Conservation (phyloP, 2,113 vertebrate genomes). For the Aegotheles bennettii region DNA sequence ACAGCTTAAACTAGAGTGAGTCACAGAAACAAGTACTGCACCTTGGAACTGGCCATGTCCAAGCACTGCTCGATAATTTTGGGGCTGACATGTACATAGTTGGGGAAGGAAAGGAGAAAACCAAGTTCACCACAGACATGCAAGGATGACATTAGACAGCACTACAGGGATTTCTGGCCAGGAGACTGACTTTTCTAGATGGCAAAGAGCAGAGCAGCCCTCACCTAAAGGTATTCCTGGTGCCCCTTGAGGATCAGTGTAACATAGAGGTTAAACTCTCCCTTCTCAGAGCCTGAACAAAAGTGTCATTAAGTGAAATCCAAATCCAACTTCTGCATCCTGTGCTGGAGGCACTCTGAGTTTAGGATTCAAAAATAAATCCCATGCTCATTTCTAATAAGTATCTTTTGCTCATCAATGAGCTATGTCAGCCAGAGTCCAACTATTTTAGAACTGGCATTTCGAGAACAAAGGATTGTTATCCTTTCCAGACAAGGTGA, state of each 20-base stretch:
- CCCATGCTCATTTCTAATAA: background rate
- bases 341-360: background rate
- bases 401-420: background rate
- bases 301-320: background rate
- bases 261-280: background rate
- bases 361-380: background rate
- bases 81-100: background rate
- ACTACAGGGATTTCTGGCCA: background rate
- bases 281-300: background rate
- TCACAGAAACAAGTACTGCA: background rate
- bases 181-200: background rate
- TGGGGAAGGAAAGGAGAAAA: background rate
- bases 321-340: background rate
- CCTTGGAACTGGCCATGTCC: background rate
- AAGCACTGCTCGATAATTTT: background rate
- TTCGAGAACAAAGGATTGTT: background rate
- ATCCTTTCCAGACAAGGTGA: background rate
- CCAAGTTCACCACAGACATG: background rate
- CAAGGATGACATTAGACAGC: background rate
- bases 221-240: background rate
- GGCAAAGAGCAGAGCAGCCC: background rate
- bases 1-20: background rate
- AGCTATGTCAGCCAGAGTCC: background rate
- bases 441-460: background rate
- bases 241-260: background rate